A percentile compares a stretch with the other conserved stretches of the same genome.
Evolutionary conservation across 1,140 invertebrate genomes (phyloP).

Genomic region (Drosophila funebris): DNA sequence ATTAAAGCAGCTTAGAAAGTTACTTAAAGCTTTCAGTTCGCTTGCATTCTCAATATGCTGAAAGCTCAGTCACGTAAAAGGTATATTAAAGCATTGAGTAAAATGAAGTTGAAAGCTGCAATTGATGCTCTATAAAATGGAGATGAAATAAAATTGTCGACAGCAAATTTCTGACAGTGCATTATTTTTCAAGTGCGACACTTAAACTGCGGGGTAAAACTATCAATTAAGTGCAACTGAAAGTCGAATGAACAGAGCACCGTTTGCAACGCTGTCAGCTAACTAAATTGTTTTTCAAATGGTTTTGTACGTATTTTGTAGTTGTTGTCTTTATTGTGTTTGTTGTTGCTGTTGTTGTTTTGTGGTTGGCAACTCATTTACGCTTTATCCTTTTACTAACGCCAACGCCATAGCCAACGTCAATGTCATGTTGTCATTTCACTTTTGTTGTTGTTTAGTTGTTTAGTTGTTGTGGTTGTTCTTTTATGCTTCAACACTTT

Average conservation of each 20-base stretch:
- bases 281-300: conserved; percentile 44
- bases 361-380: conserved; percentile 52
- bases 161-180: background rate
- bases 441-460: conserved; percentile 19
- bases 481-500: conserved; percentile 28
- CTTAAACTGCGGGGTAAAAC: conserved; percentile 18
- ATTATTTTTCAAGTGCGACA: conserved; percentile 13
- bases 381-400: conserved; percentile 44
- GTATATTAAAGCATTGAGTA: too few species aligned
- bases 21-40: too few species aligned
- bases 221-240: conserved; percentile 42
- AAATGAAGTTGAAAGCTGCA: too few species aligned
- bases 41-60: too few species aligned
- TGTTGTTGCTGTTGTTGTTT: conserved; percentile 20
- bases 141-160: background rate
- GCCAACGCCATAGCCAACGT: conserved; percentile 27
- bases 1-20: too few species aligned
- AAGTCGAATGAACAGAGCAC: conserved; percentile 11
- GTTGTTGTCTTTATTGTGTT: background rate
- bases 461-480: conserved; percentile 12
- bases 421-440: conserved; percentile 44
- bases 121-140: background rate
- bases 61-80: too few species aligned
- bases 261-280: conserved; percentile 11
- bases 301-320: conserved; percentile 15